Conservation (phyloP, 92 coral and sea anemone species). For the Palythoa caribaeorum region DNA sequence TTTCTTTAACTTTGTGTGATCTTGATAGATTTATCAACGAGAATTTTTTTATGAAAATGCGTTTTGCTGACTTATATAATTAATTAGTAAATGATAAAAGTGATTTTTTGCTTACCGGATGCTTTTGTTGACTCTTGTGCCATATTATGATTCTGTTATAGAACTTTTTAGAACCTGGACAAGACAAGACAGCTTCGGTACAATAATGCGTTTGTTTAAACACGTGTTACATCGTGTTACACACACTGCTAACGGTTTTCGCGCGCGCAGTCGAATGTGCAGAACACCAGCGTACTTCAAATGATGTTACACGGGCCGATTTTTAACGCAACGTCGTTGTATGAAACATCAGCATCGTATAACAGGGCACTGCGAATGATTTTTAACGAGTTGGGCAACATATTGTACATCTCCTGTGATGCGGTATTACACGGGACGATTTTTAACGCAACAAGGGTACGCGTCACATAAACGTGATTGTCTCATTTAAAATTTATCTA, state of each 20-base stretch:
- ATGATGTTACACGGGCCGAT: too few species aligned
- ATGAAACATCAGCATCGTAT: too few species aligned
- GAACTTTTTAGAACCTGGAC: not conserved
- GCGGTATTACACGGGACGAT: too few species aligned
- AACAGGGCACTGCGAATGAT: too few species aligned
- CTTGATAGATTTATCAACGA: not conserved
- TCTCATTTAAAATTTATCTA: too few species aligned
- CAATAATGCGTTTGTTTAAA: not conserved
- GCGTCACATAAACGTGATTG: too few species aligned
- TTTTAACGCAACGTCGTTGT: too few species aligned
- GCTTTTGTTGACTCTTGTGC: conserved; percentile 2
- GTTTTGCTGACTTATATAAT: too few species aligned
- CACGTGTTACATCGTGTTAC: not conserved
- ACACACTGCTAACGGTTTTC: not conserved
- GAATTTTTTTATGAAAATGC: not conserved
- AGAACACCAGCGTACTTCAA: not conserved
- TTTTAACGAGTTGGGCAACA: too few species aligned
- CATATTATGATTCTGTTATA: not conserved
- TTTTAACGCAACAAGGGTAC: too few species aligned
- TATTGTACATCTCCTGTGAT: too few species aligned
- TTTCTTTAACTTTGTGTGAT: too few species aligned
- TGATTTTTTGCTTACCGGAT: not conserved
- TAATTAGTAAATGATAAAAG: not conserved
- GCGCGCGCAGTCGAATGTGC: not conserved
- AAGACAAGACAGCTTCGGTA: not conserved